Conservation (phyloP, 2,797 vertebrate genomes). For the Chrosomus eos region DNA sequence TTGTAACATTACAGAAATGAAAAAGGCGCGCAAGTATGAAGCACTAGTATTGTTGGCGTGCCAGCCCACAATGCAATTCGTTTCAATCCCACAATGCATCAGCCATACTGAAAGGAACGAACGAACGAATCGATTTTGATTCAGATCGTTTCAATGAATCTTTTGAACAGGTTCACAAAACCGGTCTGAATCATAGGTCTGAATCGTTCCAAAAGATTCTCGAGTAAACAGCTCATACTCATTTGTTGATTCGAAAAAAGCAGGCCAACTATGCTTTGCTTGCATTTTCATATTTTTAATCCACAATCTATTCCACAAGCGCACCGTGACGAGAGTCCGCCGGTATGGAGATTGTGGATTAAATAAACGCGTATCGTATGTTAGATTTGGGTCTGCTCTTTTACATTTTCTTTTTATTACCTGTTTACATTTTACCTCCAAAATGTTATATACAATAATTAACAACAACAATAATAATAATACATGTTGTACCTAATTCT, state of each 20-base stretch:
- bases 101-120: slow-evolving; percentile 17
- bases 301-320: background rate
- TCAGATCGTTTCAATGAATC: slow-evolving; percentile 14
- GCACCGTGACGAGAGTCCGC: too few species aligned
- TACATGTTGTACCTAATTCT: background rate
- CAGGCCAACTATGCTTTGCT: background rate
- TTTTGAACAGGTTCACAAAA: background rate
- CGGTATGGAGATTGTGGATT: background rate
- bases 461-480: background rate
- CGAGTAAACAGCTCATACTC: background rate
- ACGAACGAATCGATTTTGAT: background rate
- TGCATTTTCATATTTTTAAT: background rate
- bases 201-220: background rate
- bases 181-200: background rate
- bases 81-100: slow-evolving; percentile 41
- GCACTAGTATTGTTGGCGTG: slow-evolving; percentile 18
- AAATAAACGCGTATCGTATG: background rate
- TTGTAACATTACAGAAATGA: slow-evolving; percentile 11
- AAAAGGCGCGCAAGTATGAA: slow-evolving; percentile 38
- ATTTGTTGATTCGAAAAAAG: background rate
- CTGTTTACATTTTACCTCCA: background rate
- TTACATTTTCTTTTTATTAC: background rate
- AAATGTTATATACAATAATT: background rate
- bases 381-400: background rate
- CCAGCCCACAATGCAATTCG: slow-evolving; percentile 55